phyloP scores from a whole-genome alignment of 2,797 vertebrate species.

The Pitangus sulphuratus region DNA sequence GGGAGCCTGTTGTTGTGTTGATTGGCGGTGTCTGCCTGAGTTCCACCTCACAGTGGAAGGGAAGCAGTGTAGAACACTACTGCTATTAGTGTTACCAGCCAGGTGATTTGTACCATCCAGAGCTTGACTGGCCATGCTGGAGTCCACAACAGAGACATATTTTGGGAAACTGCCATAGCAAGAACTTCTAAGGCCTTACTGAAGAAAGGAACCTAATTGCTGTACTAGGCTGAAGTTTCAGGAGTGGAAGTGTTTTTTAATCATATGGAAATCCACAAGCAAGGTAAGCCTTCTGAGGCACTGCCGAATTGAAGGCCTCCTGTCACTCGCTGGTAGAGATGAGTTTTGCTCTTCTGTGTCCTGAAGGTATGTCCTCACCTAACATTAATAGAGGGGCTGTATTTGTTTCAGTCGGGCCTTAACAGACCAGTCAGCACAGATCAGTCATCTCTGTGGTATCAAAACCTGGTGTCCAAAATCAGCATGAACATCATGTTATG shows the following conservation, averaged over 20 bases:
- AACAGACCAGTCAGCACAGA: not conserved
- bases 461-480: not conserved
- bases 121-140: not conserved
- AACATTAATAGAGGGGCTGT: not conserved
- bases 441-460: not conserved
- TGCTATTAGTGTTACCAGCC: not conserved
- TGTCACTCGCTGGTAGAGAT: not conserved
- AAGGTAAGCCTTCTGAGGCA: not conserved
- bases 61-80: not conserved
- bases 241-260: not conserved
- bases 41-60: not conserved
- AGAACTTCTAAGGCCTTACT: not conserved
- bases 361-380: not conserved
- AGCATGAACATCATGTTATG: not conserved
- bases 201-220: not conserved
- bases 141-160: not conserved
- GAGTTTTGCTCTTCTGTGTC: not conserved
- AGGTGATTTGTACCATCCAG: not conserved
- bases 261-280: not conserved
- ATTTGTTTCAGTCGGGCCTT: not conserved
- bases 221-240: not conserved
- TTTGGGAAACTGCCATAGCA: not conserved
- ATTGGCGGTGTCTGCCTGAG: not conserved
- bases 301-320: not conserved
- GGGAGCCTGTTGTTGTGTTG: fast-evolving